These are phyloP conservation scores for Uropetala carovei DNA, from an alignment of 2,888 invertebrate genomes.

Conservation along the genomic window DNA sequence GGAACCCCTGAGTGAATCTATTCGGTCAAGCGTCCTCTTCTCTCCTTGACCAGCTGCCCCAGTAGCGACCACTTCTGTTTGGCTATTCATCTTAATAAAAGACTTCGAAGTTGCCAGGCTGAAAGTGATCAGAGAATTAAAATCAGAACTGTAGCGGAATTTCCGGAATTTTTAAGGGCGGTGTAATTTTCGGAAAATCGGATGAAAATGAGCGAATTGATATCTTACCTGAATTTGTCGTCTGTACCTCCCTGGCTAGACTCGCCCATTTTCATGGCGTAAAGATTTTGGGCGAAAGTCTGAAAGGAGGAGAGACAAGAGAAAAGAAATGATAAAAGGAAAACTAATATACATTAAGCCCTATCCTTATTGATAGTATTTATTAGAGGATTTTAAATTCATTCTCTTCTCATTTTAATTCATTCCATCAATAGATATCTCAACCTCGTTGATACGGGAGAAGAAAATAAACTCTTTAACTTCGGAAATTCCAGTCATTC, in stretches of 20 bases:
- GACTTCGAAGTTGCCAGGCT: conserved; percentile 89
- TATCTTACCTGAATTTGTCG: conserved; percentile 78
- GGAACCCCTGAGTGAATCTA: conserved; percentile 84
- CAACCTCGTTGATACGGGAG: no score
- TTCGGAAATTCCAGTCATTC: no score
- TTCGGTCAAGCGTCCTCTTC: conserved; percentile 80
- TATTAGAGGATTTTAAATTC: no score
- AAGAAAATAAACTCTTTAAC: no score
- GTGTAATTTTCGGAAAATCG: neutral
- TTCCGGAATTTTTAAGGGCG: neutral
- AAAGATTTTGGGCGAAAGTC: conserved; percentile 86
- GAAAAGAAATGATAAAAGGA: neutral
- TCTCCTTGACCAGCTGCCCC: conserved; percentile 72
- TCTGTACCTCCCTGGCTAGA: conserved; percentile 72
- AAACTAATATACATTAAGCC: no score
- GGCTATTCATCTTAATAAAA: conserved; percentile 93
- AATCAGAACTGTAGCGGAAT: conserved; percentile 65
- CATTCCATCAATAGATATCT: no score
- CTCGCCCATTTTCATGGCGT: conserved; percentile 85
- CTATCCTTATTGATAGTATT: no score
- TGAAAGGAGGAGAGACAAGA: conserved; percentile 72
- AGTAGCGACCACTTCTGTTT: conserved; percentile 81
- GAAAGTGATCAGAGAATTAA: conserved; percentile 68
- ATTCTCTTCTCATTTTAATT: no score
- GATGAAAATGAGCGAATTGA: neutral